Evolutionary conservation across 2,113 vertebrate species (phyloP), one percentile per base, ranked within the genome.

Genomic region (Sylvietta virens): DNA sequence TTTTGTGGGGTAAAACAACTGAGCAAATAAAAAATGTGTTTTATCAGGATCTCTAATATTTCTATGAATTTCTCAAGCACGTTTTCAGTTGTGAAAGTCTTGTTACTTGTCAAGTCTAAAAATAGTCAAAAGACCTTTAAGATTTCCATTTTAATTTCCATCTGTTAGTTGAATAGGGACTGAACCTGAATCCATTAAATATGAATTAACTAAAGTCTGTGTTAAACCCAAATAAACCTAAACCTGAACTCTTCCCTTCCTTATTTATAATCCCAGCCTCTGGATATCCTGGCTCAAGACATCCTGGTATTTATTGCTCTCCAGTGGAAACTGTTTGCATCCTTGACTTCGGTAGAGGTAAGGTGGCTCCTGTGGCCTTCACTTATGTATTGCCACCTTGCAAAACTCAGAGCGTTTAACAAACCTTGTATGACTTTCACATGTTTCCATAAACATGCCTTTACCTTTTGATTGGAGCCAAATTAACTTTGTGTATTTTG

Each of bases 371-470:
- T 66, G 28, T 2, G 4, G 14, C 22, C 14, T 70, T 40, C 27
- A 12, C 14, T 51, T 53, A 23, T 0, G 2, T 39, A 71, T 5
- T 30, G 30, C 7, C 39, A 67, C 16, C 13, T 31, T 3, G 4
- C 2, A 67, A 58, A 72, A 48, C 6, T 86, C 26, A 11, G 47
- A 62, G 13, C 4, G 24, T 58, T 64, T 67, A 28, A 50, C 17
- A 67, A 84, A 30, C 10, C 33, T 69, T 73, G 15, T 6, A 15
- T 44, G 60, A 72, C 17, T 72, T 89, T 56, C 48, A 64, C n/a
- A 69, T n/a, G n/a, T n/a, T n/a, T n/a, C n/a, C 18, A 7, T 40
- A 47, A 72, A 33, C 9, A 5, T 17, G 12, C 47, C 23, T 77
- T 64, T 78, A 18, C 15, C 28, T 73, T 73, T 73, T 69, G 30